These are phyloP conservation scores for Pseudorhiza aurosa DNA, from an alignment of 30 jellyfish, hydroid and myxozoan genomes.

Conservation along the genomic window DNA sequence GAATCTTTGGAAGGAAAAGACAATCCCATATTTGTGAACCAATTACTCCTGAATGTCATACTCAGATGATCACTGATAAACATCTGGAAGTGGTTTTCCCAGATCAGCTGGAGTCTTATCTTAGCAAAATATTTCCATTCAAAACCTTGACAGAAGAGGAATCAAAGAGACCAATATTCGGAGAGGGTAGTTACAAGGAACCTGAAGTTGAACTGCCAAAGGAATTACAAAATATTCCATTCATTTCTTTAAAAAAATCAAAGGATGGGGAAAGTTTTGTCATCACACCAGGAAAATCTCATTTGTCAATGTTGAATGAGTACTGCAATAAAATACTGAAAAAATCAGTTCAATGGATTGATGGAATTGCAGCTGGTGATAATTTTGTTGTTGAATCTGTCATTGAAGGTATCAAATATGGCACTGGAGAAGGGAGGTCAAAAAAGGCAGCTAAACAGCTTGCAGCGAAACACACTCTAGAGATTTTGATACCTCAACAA, in stretches of 20 bases:
- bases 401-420: slow-evolving; percentile 71
- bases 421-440: slow-evolving; percentile 78
- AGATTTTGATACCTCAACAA: slow-evolving; percentile 63
- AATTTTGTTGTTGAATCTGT: slow-evolving; percentile 58
- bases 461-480: slow-evolving; percentile 75
- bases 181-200: slow-evolving; percentile 13
- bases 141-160: slow-evolving; percentile 15
- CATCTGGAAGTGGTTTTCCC: slow-evolving; percentile 1
- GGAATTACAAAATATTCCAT: slow-evolving; percentile 25
- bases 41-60: not conserved
- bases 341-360: slow-evolving; percentile 42
- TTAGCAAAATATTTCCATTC: slow-evolving; percentile 24
- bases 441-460: slow-evolving; percentile 75
- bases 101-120: slow-evolving; percentile 25
- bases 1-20: not conserved
- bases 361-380: slow-evolving; percentile 13
- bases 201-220: not conserved
- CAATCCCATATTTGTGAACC: not conserved
- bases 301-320: slow-evolving; percentile 62
- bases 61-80: not conserved
- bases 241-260: not conserved
- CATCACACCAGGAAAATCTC: slow-evolving; percentile 57
- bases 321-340: slow-evolving; percentile 53
- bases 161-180: slow-evolving; percentile 10
- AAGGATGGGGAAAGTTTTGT: slow-evolving; percentile 1